Percentiles rank a stretch among this genome's conserved stretches.
Evolutionary conservation across 2,113 vertebrate species (phyloP).

Genomic region (Phoenicopterus ruber): DNA sequence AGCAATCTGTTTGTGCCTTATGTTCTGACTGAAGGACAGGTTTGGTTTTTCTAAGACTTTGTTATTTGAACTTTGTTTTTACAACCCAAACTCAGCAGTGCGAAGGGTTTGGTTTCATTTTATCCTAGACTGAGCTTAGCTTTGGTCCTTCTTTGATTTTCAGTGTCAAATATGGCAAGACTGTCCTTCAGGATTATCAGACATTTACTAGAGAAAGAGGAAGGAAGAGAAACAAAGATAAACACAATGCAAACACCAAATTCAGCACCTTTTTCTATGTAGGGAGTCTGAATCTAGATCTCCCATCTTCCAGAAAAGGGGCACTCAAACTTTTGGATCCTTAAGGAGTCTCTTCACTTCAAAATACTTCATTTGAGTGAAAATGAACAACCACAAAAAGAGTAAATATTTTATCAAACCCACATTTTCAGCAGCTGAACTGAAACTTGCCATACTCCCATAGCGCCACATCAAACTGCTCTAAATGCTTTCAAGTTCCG

Average conservation of each 20-base stretch:
- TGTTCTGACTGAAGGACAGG: background rate
- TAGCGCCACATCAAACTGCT: background rate
- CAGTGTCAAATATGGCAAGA: background rate
- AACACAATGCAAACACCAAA: background rate
- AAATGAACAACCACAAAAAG: background rate
- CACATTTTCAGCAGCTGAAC: background rate
- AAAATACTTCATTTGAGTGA: accelerated
- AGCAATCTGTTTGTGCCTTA: conserved; percentile 23
- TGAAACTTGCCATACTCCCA: background rate
- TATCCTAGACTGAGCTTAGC: background rate
- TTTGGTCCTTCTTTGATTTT: background rate
- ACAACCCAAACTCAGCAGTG: background rate
- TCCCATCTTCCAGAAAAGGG: background rate
- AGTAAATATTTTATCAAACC: background rate
- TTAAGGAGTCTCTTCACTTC: background rate
- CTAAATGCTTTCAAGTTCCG: background rate
- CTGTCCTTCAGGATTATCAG: background rate
- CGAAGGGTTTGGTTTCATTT: background rate
- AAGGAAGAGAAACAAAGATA: background rate
- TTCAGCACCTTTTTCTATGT: background rate
- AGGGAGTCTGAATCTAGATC: background rate
- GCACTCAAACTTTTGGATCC: background rate
- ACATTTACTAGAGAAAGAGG: background rate
- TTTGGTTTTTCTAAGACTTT: background rate
- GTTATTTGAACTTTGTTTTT: background rate